Conservation (phyloP, 2,888 invertebrate genomes). For the Cerceris rybyensis region DNA sequence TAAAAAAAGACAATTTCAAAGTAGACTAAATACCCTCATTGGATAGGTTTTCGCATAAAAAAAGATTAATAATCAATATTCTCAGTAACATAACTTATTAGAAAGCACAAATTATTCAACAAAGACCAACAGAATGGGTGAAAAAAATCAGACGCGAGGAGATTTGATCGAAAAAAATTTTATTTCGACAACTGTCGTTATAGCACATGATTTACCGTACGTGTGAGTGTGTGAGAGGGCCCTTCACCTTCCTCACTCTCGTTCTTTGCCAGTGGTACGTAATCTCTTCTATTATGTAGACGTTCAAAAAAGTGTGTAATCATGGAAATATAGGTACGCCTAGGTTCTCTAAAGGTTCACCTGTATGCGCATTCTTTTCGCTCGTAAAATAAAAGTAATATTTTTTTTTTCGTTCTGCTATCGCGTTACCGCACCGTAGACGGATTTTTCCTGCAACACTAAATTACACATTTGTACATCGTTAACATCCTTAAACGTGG, state of each 20-base stretch:
- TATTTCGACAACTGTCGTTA: constrained; percentile 73
- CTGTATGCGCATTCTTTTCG: constrained; percentile 48
- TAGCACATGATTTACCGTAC: constrained; percentile 71
- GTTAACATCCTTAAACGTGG: constrained; percentile 66
- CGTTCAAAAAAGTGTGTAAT: constrained; percentile 67
- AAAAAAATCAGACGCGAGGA: constrained; percentile 48
- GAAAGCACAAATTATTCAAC: too few species aligned
- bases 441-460: constrained; percentile 68
- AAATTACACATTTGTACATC: constrained; percentile 76
- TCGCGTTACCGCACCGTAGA: constrained; percentile 57
- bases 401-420: constrained; percentile 44
- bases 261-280: constrained; percentile 40
- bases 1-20: too few species aligned
- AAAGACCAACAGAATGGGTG: constrained; percentile 11
- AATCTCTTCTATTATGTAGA: constrained; percentile 57
- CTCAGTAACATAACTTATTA: too few species aligned
- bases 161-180: constrained; percentile 73
- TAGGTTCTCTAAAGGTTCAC: constrained; percentile 66
- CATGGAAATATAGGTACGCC: constrained; percentile 71
- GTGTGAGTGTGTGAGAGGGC: constrained; percentile 53
- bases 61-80: too few species aligned
- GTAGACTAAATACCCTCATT: too few species aligned
- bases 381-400: constrained; percentile 65
- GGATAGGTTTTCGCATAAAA: too few species aligned
- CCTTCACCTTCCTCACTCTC: constrained; percentile 34